These are phyloP conservation scores for Muscicapa striata DNA, from an alignment of 2,797 vertebrate species.

Conservation along the genomic window DNA sequence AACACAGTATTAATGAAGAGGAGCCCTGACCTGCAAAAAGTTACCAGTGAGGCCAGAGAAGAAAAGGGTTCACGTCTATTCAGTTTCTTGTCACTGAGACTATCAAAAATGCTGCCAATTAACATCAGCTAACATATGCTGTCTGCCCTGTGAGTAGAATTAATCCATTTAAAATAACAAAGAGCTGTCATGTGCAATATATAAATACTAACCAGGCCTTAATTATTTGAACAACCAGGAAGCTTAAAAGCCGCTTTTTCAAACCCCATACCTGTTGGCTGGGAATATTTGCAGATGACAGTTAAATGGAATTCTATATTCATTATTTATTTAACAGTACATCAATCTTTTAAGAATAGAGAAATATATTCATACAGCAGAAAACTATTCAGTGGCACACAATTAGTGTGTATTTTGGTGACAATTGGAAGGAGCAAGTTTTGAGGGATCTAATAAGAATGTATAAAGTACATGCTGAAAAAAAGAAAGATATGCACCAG, in stretches of 20 bases:
- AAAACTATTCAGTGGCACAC: background rate
- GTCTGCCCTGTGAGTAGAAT: background rate
- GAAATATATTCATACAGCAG: background rate
- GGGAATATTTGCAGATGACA: background rate
- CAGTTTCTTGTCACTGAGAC: background rate
- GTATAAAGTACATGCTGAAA: background rate
- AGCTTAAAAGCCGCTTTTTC: background rate
- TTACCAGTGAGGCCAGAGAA: background rate
- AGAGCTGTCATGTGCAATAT: background rate
- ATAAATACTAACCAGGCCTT: background rate
- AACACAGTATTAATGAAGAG: background rate
- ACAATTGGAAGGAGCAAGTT: background rate
- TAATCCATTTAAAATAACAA: background rate
- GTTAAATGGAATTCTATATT: background rate
- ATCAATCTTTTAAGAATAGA: background rate
- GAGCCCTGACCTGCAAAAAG: background rate
- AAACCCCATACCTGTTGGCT: background rate
- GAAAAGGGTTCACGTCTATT: background rate
- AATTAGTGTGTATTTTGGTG: background rate
- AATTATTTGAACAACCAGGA: background rate
- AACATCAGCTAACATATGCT: background rate
- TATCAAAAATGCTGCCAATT: background rate
- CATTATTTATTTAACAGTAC: background rate
- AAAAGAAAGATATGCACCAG: background rate
- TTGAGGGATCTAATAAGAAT: background rate